Evolutionary conservation across 53 echinoderm and acorn worm genomes (phyloP), one percentile per base, ranked within the genome.

Genomic region (Antedon mediterranea): DNA sequence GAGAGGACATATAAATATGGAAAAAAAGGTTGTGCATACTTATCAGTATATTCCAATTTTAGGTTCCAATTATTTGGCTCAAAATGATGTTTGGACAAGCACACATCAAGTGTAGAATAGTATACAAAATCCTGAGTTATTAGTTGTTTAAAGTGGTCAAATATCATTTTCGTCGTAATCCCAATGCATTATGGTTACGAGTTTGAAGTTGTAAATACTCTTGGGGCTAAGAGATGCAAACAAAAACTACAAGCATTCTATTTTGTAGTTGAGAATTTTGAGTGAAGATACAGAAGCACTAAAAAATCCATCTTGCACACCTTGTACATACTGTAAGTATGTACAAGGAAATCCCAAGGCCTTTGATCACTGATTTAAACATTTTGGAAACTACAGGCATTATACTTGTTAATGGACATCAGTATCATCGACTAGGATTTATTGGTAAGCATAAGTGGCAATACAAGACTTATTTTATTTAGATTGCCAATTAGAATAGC

Each of bases 81-180:
- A 85, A 29, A 76, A 76, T 42, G 84, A 84, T 70, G 77, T 85
- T n/a, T 85, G 85, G 85, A 76, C 80, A 33, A 79, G 85, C 74
- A 79, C 84, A 43, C 73, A 84, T 75, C 71, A 83, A 72, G 33
- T 71, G 37, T 30, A 11, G 31, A 11, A 31, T 71, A n/a, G n/a
- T n/a, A n/a, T n/a, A n/a, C 20, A 9, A 20, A 32, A 85, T 32
- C 32, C 43, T 28, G 81, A 85, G 32, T 28, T 81, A 73, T 78
- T 85, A 32, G 31, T 14, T 30, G 81, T 81, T 0, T 85, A 78
- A 78, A 81, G 81, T 73, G 81, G 85, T 43, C 71, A n/a, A 80
- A 81, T 73, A 85, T 77, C 34, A 20, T 71, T 81, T 73, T 57
- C 72, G 43, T 28, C 26, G 0, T 31, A 73, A 81, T 31, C 85